A percentile compares a stretch with the other conserved stretches of the same genome.
Evolutionary conservation across 2,797 vertebrate genomes (phyloP).

Genomic region (Scolopax bukidnonensis): DNA sequence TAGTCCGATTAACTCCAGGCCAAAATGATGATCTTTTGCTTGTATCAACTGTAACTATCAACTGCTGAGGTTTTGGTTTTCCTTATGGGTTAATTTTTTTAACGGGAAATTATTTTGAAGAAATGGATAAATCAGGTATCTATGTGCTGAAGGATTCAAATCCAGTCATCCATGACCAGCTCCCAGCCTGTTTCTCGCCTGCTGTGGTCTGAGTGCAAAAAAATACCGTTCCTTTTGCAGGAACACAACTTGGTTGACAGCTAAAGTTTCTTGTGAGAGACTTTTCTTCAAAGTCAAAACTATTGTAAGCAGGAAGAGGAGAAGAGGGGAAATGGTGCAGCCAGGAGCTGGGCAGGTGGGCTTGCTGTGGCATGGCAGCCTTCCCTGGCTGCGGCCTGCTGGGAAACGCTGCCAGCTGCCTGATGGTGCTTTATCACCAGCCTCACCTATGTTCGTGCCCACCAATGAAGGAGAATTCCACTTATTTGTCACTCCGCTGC

Average conservation of each 20-base stretch:
- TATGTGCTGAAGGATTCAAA: not conserved
- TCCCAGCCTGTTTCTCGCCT: not conserved
- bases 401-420: not conserved
- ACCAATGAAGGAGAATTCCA: not conserved
- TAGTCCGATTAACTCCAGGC: not conserved
- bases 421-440: not conserved
- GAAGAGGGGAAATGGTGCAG: not conserved
- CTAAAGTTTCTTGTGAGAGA: not conserved
- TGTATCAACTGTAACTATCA: not conserved
- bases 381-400: not conserved
- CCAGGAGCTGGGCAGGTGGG: not conserved
- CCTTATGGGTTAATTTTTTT: not conserved
- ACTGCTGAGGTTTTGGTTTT: not conserved
- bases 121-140: not conserved
- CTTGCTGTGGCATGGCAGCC: not conserved
- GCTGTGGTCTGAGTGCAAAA: not conserved
- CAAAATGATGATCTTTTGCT: not conserved
- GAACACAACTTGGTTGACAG: not conserved
- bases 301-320: not conserved
- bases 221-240: not conserved
- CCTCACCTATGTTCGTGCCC: accelerated
- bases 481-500: not conserved
- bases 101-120: not conserved
- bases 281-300: not conserved
- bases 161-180: not conserved